These are phyloP conservation scores for Cirrhinus mrigala DNA, from an alignment of 2,797 vertebrate species.

Conservation along the genomic window DNA sequence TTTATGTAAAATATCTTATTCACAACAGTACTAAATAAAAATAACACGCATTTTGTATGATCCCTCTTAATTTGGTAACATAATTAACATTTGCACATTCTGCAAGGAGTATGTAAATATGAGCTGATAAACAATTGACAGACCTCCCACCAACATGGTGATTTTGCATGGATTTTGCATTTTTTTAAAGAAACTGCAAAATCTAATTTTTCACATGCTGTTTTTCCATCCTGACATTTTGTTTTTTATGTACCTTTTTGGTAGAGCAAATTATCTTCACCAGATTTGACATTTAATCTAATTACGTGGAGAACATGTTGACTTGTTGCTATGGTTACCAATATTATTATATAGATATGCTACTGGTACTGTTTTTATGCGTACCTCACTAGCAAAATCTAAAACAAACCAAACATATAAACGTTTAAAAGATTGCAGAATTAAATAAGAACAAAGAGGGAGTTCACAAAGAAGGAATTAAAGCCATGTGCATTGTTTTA, in stretches of 20 bases:
- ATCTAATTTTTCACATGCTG: not conserved
- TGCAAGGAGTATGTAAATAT: not conserved
- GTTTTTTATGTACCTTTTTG: constrained; percentile 1
- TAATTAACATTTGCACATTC: not conserved
- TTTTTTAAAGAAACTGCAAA: not conserved
- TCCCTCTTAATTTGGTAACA: not conserved
- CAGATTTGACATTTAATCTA: constrained; percentile 23
- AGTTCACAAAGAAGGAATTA: not conserved
- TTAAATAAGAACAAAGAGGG: not conserved
- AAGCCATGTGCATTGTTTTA: not conserved
- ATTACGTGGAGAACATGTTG: not conserved
- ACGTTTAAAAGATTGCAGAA: constrained; percentile 35
- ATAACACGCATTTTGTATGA: not conserved
- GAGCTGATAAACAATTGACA: not conserved
- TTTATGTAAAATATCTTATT: not conserved
- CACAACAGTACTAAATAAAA: not conserved
- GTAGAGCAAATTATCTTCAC: constrained; percentile 11
- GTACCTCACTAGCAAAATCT: not conserved
- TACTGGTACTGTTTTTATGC: constrained; percentile 2
- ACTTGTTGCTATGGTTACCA: constrained; percentile 40
- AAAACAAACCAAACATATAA: constrained; percentile 6
- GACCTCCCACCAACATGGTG: not conserved
- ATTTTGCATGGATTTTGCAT: too few species aligned
- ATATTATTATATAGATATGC: not conserved
- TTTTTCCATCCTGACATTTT: constrained; percentile 11